Evolutionary conservation across 1,140 invertebrate genomes (phyloP).

Genomic region (Neodiprion fabricii): DNA sequence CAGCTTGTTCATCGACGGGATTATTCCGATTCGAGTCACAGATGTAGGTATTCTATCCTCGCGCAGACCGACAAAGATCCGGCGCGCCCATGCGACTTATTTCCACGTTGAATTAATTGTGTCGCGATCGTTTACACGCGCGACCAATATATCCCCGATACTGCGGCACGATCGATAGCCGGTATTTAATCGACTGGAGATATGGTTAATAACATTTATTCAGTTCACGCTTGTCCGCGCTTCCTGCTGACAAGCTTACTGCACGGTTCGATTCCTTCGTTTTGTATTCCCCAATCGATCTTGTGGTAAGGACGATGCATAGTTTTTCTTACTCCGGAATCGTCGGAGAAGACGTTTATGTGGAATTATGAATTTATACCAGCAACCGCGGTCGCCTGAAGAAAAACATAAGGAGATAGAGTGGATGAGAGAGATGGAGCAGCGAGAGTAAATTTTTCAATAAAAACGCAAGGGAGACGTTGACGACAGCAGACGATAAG

Average conservation of each 20-base stretch:
- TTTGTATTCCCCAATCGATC: conserved; percentile 26
- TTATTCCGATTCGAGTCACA: neutral
- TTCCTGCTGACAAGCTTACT: conserved; percentile 23
- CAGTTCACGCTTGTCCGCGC: conserved; percentile 11
- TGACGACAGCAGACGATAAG: too few species aligned
- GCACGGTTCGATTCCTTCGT: conserved; percentile 27
- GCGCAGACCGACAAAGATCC: too few species aligned
- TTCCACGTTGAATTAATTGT: too few species aligned
- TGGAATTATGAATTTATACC: too few species aligned
- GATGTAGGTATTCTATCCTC: too few species aligned
- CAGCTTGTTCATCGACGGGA: neutral
- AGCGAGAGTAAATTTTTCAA: too few species aligned
- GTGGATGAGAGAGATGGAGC: too few species aligned
- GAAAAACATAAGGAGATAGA: too few species aligned
- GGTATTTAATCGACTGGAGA: neutral
- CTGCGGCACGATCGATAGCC: neutral
- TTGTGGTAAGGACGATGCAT: neutral
- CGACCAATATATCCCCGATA: neutral
- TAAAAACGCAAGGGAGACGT: too few species aligned
- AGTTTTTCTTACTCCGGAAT: neutral
- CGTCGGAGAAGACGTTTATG: neutral
- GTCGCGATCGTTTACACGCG: neutral
- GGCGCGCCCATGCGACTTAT: too few species aligned
- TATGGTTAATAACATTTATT: neutral
- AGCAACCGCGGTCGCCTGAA: too few species aligned